These are phyloP conservation scores for Procavia capensis DNA, from an alignment of 2,113 vertebrate genomes.

Conservation along the genomic window DNA sequence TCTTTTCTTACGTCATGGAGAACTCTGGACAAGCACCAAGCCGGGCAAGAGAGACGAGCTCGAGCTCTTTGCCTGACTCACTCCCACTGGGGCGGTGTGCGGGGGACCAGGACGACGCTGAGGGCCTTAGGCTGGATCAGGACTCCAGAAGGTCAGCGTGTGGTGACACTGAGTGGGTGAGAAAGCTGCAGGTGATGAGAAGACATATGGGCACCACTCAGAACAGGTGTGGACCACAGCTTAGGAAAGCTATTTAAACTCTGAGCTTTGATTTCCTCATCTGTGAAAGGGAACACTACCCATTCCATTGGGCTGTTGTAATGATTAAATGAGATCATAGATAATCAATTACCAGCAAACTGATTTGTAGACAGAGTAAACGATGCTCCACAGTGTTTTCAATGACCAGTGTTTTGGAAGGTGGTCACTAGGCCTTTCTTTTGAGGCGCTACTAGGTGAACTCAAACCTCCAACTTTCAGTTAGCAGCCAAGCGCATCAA, in stretches of 20 bases:
- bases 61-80: accelerated
- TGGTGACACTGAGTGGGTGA: not conserved
- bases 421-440: too few relatives aligned
- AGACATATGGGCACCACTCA: accelerated
- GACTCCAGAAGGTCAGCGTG: not conserved
- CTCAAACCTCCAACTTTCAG: not conserved
- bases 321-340: not conserved
- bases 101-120: not conserved
- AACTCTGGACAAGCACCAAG: not conserved
- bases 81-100: accelerated
- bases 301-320: not conserved
- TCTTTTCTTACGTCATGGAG: accelerated
- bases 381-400: not conserved
- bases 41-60: not conserved
- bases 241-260: not conserved
- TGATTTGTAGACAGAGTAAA: not conserved
- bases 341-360: not conserved
- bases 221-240: not conserved
- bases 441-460: not conserved
- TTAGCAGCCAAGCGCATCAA: not conserved
- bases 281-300: not conserved
- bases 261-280: not conserved
- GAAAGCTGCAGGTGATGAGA: too few relatives aligned
- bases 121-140: not conserved
- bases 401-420: not conserved